phyloP scores from a whole-genome alignment of 37 sponge, comb jelly and placozoan genomes.

The Aphrocallistes beatrix region DNA sequence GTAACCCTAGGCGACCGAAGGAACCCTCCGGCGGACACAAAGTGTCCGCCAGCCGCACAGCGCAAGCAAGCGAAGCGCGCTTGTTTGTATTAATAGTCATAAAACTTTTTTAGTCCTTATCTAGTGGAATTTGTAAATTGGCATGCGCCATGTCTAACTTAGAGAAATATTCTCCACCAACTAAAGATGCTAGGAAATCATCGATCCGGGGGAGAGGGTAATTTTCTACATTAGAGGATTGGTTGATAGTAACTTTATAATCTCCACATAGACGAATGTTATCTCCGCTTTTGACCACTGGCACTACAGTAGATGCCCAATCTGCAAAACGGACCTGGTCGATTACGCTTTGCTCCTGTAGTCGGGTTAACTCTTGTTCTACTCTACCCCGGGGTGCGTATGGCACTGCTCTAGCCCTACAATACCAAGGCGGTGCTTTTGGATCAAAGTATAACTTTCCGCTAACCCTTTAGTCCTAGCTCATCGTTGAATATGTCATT shows the following conservation, averaged over 20 bases:
- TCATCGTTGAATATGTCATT: slow-evolving; percentile 23
- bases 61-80: too few relatives aligned
- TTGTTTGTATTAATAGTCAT: too few relatives aligned
- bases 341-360: slow-evolving; percentile 20
- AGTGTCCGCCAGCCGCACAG: too few relatives aligned
- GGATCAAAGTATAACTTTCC: neutral
- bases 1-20: too few relatives aligned
- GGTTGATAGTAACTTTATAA: slow-evolving; percentile 33
- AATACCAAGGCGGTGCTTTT: neutral
- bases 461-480: slow-evolving; percentile 23
- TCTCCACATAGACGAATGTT: slow-evolving; percentile 29
- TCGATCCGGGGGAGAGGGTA: slow-evolving; percentile 37
- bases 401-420: slow-evolving; percentile 27
- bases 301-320: slow-evolving; percentile 53
- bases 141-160: slow-evolving; percentile 31
- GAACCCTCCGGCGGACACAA: too few relatives aligned
- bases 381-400: slow-evolving; percentile 21
- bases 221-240: slow-evolving; percentile 11
- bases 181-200: slow-evolving; percentile 23
- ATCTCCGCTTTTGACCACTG: slow-evolving; percentile 30
- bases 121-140: slow-evolving; percentile 1
- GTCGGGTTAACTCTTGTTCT: slow-evolving; percentile 20
- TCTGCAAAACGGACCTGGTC: slow-evolving; percentile 34
- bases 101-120: neutral
- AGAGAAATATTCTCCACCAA: slow-evolving; percentile 25